Evolutionary conservation across 2,113 vertebrate genomes (phyloP).

Genomic region (Oncorhynchus clarkii): DNA sequence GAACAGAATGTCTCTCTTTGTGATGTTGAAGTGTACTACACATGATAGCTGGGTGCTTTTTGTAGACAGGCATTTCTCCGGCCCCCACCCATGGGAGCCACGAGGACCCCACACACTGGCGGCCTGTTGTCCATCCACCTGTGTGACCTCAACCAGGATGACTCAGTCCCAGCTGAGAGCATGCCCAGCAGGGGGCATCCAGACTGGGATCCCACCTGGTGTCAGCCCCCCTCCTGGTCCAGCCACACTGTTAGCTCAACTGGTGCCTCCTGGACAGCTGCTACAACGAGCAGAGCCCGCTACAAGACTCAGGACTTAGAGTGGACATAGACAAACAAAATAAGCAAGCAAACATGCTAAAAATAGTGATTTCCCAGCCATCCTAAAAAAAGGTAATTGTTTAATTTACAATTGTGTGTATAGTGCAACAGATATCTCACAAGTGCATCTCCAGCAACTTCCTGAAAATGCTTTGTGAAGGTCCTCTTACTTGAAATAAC

Average conservation of each 20-base stretch:
- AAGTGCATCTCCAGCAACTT: constrained; percentile 1
- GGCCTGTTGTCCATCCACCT: constrained; percentile 15
- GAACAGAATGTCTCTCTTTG: no score
- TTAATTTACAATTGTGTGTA: not conserved
- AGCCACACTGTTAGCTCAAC: constrained; percentile 37
- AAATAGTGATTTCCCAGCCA: not conserved
- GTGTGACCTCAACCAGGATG: constrained; percentile 34
- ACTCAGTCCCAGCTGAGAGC: constrained; percentile 21
- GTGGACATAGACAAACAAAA: not conserved
- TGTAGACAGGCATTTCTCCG: constrained; percentile 38
- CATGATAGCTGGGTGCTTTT: not conserved
- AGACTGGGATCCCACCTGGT: constrained; percentile 29
- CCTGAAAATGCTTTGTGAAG: not conserved
- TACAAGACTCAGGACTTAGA: not conserved
- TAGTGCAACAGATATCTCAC: not conserved
- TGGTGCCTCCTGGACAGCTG: constrained; percentile 52
- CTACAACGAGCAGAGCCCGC: constrained; percentile 33
- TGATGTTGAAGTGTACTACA: no score
- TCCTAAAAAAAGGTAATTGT: not conserved
- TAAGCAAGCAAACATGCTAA: not conserved
- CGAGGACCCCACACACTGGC: constrained; percentile 28
- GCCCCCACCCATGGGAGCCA: constrained; percentile 29
- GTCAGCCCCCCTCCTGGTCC: not conserved
- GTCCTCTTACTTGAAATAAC: not conserved
- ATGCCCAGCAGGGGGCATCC: constrained; percentile 25